Evolutionary conservation across 2,113 vertebrate genomes (phyloP), one percentile per base, ranked within the genome.

Genomic region (Saccopteryx leptura): DNA sequence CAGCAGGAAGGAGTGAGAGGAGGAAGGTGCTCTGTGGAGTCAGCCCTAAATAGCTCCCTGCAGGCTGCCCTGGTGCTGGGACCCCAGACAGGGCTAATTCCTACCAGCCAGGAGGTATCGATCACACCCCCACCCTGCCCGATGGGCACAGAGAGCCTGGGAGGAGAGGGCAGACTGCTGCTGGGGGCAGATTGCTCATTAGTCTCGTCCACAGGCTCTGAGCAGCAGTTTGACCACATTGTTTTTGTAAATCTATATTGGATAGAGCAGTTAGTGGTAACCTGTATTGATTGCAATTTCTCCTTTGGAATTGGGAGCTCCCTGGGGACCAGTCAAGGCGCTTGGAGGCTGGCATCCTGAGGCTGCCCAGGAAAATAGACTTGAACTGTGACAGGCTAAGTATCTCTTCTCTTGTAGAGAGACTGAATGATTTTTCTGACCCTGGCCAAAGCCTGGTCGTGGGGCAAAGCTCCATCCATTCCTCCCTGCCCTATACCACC

Each of bases 241-340:
- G 98, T 98, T 98, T 98, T 98, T 98, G 98, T 98, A 98, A 98
- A 98, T 99, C 98, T 98, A 3, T 97, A 93, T 96, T 97, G 97
- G 97, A 97, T 97, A 13, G 97, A 98, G 97, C 98, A 69, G 97
- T 83, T 94, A 97, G 98, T 86, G 89, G 98, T 98, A 98, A 98
- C 98, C 98, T 96, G 24, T 96, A 99, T 98, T 2, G 98, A 98
- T 98, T 97, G 96, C 31, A 94, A 95, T 98, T 98, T 97, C 98
- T 98, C 98, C 98, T 97, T 65, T 50, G 92, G 74, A 97, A 97
- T 58, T 84, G 95, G 97, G 88, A 97, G 63, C 83, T 92, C 95
- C 95, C 72, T 54, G 82, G 97, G 84, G 97, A 85, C 10, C 1
- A 79, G 0, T 7, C 11, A 74, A 91, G 65, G 96, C 48, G 1